Percentiles rank a stretch among this genome's conserved stretches.
These are phyloP conservation scores for Carcharodon carcharias DNA, from an alignment of 2,797 vertebrate species.

Conservation along the genomic window DNA sequence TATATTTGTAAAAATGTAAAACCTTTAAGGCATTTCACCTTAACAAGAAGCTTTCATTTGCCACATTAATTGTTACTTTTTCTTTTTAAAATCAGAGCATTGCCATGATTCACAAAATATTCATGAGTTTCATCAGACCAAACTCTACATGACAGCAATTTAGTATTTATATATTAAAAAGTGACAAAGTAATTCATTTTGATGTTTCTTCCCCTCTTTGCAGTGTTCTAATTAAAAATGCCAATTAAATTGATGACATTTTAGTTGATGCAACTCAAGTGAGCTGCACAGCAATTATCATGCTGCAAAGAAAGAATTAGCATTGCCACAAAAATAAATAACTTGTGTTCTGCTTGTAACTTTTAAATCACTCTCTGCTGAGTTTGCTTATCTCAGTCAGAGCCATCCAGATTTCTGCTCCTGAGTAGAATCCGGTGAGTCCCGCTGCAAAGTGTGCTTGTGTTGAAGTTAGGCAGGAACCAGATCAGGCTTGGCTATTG, in stretches of 20 bases:
- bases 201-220: neutral
- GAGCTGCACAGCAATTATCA: neutral
- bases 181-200: neutral
- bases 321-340: neutral
- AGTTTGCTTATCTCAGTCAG: neutral
- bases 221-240: neutral
- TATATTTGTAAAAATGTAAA: neutral
- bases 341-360: neutral
- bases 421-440: neutral
- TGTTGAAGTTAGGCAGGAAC: neutral
- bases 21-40: neutral
- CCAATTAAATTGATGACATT: constrained; percentile 1
- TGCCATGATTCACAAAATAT: neutral
- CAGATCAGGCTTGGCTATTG: neutral
- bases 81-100: neutral
- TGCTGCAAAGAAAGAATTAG: neutral
- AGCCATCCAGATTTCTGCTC: neutral
- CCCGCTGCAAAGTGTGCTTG: neutral
- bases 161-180: neutral
- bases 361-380: neutral
- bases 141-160: neutral
- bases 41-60: neutral
- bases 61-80: neutral
- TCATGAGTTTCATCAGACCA: neutral
- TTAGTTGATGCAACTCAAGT: neutral